Base-by-base conservation (phyloP, 2,888 invertebrate species). In the Eupithecia centaureata region DNA sequence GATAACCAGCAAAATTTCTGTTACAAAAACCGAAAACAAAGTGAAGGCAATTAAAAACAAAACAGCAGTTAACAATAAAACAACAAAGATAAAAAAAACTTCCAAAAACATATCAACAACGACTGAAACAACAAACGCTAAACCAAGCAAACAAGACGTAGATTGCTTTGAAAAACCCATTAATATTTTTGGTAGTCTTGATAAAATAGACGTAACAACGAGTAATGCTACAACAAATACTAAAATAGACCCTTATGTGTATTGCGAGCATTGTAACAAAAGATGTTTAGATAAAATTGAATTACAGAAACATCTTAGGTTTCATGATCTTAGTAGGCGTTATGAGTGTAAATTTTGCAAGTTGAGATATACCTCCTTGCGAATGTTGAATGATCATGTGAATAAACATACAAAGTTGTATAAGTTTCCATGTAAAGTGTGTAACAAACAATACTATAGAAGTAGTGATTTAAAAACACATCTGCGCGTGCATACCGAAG, bases 251-350 rank as follows among this genome's bases (percentile, higher is more conserved):
- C 22, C 33, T 5, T 70, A 63, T 38, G 22, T 27, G 1, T 61
- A 30, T 27, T 74, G 71, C 59, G 27, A 71, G 15, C 51, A 59
- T 18, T 73, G 74, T 30, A 57, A 70, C 10, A 65, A 66, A 33
- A 64, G 25, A 63, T 61, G 15, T 51, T 22, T 61, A 35, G 33
- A 47, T 10, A 73, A 65, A 56, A 22, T 32, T 33, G 54, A 30
- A 5, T 22, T 75, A 10, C 38, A 59, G 18, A 67, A 22, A 52
- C 76, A 74, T n/a, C 63, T 68, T 5, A 65, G 38, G 5, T 56
- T 65, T 18, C 71, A 74, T 60, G 73, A 68, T 52, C 25, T 13
- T 10, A 67, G 56, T 0, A 60, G 70, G 18, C 25, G 57, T 25
- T 69, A 64, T 42, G 59, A 30, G 5, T 74, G 73, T 58, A 54